These are phyloP conservation scores for Erythrocebus patas DNA, from an alignment of 2,113 vertebrate genomes.

Conservation along the genomic window DNA sequence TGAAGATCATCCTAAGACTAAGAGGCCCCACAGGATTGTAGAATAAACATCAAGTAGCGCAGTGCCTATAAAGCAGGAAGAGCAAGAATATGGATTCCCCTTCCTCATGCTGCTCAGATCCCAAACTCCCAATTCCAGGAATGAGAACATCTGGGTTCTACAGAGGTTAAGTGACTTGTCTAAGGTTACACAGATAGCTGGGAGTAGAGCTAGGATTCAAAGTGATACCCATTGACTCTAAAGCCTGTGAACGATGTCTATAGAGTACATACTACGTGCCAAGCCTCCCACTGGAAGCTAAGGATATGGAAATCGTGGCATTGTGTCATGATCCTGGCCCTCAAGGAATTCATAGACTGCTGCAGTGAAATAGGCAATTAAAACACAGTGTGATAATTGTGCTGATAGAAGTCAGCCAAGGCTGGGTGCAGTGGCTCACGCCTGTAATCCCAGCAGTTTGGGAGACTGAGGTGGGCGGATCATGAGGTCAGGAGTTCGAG, in stretches of 20 bases:
- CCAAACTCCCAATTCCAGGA: neutral
- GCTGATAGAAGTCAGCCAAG: neutral
- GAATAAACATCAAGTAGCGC: neutral
- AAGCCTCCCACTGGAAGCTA: neutral
- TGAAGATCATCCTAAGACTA: neutral
- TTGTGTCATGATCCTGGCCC: neutral
- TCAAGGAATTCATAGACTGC: neutral
- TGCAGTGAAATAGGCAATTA: neutral
- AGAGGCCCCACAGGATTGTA: neutral
- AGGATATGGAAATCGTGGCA: neutral
- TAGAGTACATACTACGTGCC: neutral
- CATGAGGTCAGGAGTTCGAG: too few species aligned
- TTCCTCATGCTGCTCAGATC: neutral
- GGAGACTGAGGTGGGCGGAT: too few species aligned
- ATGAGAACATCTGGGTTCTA: neutral
- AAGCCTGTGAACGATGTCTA: neutral
- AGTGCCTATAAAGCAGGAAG: neutral
- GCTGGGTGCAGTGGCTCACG: neutral
- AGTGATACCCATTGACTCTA: neutral
- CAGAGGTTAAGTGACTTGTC: neutral
- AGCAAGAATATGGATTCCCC: neutral
- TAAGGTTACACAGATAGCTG: neutral
- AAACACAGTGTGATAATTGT: neutral
- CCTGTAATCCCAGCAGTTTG: too few species aligned
- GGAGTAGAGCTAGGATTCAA: neutral